Base-by-base conservation (phyloP, 2,113 vertebrate genomes). In the Cettia cetti region DNA sequence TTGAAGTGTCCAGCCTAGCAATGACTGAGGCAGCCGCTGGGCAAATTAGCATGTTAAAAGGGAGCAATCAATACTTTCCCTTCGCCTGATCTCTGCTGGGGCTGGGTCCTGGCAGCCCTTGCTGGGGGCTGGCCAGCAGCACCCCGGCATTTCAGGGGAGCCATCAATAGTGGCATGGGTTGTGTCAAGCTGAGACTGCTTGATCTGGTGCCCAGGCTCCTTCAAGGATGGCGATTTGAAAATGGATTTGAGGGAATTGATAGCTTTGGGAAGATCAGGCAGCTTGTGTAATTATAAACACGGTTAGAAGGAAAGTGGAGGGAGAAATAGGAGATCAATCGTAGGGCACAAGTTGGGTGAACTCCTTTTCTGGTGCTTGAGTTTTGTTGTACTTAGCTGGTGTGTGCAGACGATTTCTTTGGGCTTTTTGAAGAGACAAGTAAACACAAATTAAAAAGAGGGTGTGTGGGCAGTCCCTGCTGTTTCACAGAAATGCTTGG, bases 11-110 rank as follows among this genome's bases (percentile, higher is more conserved):
- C 91, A 19, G 95, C 64, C 95, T 97, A 98, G 96, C 95, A 97
- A 77, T 96, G 98, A 98, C 97, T 98, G 98, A 98, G 98, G 98
- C 97, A 96, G 97, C 97, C 96, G 94, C 93, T 93, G 90, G 98
- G 98, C 92, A 98, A 98, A 99, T 99, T 98, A 98, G 97, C 98
- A 98, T 99, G 97, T 98, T 98, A 98, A 99, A 99, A 98, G 98
- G 97, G 95, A 80, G 7, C 81, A 98, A 98, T 99, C 98, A 98
- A 99, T 99, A 98, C 97, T 81, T 97, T 93, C 60, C 56, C 65
- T 77, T 87, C 9, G 27, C 65, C 79, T 56, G n/a, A n/a, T 39
- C 89, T 93, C 42, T 80, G 59, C 96, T 5, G 2, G 14, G 35
- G 35, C 56, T 83, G 68, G 72, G 35, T 37, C 45, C 11, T 7